These are phyloP conservation scores for Trisateles emortualis DNA, from an alignment of 2,888 invertebrate genomes.

Conservation along the genomic window DNA sequence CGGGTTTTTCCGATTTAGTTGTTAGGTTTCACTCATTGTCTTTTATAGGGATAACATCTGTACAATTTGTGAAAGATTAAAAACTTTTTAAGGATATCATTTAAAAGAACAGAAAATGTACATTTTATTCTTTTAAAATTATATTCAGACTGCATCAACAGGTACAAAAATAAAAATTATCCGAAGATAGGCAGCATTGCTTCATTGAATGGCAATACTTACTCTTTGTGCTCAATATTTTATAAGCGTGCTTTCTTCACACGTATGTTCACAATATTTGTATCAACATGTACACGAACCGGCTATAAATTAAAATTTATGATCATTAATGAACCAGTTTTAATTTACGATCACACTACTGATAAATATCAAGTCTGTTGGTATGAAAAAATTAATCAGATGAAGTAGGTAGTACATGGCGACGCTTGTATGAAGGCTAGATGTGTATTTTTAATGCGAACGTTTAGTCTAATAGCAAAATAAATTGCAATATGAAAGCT, in stretches of 20 bases:
- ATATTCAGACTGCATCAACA: too few species aligned
- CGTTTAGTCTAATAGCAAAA: slow-evolving; percentile 52
- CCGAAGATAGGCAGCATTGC: too few species aligned
- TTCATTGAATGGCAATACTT: too few species aligned
- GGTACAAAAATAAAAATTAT: too few species aligned
- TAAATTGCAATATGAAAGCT: slow-evolving; percentile 47
- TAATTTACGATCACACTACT: slow-evolving; percentile 73
- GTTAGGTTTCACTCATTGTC: too few species aligned
- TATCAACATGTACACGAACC: slow-evolving; percentile 64
- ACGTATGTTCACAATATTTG: slow-evolving; percentile 61
- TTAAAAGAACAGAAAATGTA: too few species aligned
- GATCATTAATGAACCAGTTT: slow-evolving; percentile 80
- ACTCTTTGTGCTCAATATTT: too few species aligned
- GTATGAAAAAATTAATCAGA: slow-evolving; percentile 69
- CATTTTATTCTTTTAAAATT: too few species aligned
- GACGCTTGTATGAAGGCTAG: slow-evolving; percentile 58
- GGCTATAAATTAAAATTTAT: slow-evolving; percentile 78
- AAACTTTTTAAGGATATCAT: too few species aligned
- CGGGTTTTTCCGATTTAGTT: too few species aligned
- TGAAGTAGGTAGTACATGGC: slow-evolving; percentile 55
- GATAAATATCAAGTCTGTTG: slow-evolving; percentile 69
- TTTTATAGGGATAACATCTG: too few species aligned
- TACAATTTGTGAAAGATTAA: too few species aligned
- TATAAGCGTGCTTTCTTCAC: slow-evolving; percentile 62
- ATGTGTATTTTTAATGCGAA: slow-evolving; percentile 50